Conservation (phyloP, 2,113 vertebrate species). For the Clarias magur region DNA sequence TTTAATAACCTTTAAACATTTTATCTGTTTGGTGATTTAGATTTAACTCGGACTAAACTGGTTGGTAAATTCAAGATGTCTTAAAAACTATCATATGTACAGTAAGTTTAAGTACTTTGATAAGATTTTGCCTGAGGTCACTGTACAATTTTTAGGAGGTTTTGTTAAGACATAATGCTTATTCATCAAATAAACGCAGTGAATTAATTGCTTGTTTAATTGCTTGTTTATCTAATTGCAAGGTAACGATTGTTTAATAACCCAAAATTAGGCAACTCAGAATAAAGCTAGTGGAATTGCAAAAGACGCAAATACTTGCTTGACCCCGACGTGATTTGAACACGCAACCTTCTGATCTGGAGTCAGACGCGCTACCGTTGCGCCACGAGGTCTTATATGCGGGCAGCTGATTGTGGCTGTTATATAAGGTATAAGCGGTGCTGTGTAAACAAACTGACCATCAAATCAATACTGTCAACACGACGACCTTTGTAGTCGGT, state of each 20-base stretch:
- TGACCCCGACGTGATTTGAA: constrained; percentile 49
- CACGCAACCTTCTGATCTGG: constrained; percentile 49
- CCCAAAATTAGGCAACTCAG: neutral
- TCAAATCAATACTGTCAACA: too few relatives aligned
- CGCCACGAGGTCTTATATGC: constrained; percentile 6
- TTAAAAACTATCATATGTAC: neutral
- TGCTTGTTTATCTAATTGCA: neutral
- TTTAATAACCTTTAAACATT: neutral
- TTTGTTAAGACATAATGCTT: neutral
- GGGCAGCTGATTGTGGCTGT: neutral
- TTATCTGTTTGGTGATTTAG: neutral
- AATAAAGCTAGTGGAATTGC: neutral
- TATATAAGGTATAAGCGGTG: neutral
- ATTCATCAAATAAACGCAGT: neutral
- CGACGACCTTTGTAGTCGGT: too few relatives aligned
- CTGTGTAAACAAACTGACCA: neutral
- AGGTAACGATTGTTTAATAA: neutral
- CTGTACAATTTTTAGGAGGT: neutral
- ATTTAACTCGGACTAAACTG: neutral
- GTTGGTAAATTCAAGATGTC: neutral
- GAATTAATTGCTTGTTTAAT: neutral
- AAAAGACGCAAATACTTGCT: neutral
- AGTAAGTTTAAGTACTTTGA: neutral
- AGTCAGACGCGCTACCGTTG: constrained; percentile 48
- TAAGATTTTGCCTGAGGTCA: neutral